These are phyloP conservation scores for Turdus rufiventris DNA, from an alignment of 2,113 vertebrate genomes.

Conservation along the genomic window DNA sequence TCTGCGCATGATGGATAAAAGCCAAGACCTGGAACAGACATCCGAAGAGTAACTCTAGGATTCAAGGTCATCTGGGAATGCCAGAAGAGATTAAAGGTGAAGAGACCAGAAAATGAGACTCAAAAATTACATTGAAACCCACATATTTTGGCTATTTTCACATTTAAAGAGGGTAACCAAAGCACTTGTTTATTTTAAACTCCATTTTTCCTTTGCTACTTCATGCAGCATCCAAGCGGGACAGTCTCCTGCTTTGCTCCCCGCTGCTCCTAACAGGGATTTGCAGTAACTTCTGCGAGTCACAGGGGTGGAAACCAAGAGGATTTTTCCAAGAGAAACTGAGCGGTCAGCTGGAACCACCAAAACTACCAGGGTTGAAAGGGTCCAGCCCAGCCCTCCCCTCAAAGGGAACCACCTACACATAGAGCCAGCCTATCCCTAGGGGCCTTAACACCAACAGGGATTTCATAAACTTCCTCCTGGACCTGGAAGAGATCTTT, in stretches of 20 bases:
- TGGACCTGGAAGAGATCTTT: not conserved
- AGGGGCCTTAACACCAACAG: not conserved
- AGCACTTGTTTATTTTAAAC: not conserved
- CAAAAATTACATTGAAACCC: not conserved
- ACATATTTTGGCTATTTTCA: not conserved
- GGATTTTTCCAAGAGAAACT: not conserved
- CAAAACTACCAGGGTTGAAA: not conserved
- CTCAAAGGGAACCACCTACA: not conserved
- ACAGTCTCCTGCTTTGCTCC: not conserved
- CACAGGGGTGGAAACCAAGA: not conserved
- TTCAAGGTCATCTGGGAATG: not conserved
- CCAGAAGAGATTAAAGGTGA: not conserved
- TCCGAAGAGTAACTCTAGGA: not conserved
- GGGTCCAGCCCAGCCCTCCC: not conserved
- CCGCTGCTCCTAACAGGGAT: not conserved
- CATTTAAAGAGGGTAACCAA: not conserved
- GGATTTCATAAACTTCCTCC: not conserved
- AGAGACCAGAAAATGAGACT: not conserved
- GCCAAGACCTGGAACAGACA: not conserved
- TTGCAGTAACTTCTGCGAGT: not conserved
- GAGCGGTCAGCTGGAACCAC: not conserved
- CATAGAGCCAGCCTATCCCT: not conserved
- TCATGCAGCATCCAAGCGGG: accelerated
- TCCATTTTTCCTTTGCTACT: not conserved
- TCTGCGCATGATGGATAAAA: not conserved